Evolutionary conservation across 2,797 vertebrate species (phyloP), one percentile per base, ranked within the genome.

Genomic region (Trachurus trachurus): DNA sequence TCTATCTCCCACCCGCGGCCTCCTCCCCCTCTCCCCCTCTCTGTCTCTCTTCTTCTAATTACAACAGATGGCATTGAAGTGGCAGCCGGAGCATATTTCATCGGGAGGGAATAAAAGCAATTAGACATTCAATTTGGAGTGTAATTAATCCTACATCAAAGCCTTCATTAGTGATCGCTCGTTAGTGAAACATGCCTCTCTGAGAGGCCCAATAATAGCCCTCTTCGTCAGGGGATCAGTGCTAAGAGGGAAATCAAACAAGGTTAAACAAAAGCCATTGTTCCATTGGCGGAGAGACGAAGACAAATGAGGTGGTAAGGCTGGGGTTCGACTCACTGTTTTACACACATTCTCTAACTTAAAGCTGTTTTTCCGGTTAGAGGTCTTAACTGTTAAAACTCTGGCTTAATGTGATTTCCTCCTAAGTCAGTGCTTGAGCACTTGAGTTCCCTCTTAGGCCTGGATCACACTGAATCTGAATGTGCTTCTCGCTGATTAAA

Each of bases 81-180:
- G 91, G 92, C 90, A 93, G 89, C 87, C 81, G 74, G 89, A 94
- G 91, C 93, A 93, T 93, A 95, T 95, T 94, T 95, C 92, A 95
- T 94, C 88, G 84, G 91, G 85, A 90, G 92, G 90, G 92, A 94
- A 94, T 94, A 94, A 92, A 96, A 95, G 93, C 92, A 93, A 94
- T 96, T 95, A 95, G 94, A 95, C 92, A 93, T 94, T 95, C 87
- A 92, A 94, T 94, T 95, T 95, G 90, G 93, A 93, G 93, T 92
- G 90, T 95, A 95, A 96, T 96, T 96, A 96, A 96, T 95, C 95
- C 92, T 86, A 89, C 90, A 94, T 95, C 93, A 96, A 95, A 95
- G 92, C 92, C 88, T 93, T 96, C 94, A 96, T 96, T 96, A 95
- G 92, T 78, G 91, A 89, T 92, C 80, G 81, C 90, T 93, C 89